Conservation (phyloP, 2,113 vertebrate species). For the Ciconia maguari region DNA sequence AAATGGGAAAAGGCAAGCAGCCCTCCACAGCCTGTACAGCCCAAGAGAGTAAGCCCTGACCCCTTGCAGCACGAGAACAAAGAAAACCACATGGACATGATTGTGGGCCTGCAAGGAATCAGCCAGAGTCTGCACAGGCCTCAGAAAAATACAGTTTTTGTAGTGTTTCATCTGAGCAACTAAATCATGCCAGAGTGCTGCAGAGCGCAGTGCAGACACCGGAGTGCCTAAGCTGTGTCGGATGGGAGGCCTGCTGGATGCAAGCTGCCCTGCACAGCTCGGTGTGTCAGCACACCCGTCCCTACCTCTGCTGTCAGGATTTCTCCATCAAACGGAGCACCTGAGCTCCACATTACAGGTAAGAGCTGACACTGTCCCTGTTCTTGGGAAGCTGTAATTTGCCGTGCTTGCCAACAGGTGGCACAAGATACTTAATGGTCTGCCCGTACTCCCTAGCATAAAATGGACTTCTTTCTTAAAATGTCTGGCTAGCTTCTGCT, state of each 20-base stretch:
- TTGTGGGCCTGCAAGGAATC: neutral
- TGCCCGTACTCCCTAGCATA: neutral
- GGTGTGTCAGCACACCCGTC: neutral
- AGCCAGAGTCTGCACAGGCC: neutral
- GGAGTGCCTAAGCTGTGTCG: no score
- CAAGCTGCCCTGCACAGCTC: neutral
- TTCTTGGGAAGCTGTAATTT: neutral
- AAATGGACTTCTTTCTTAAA: neutral
- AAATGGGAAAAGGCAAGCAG: neutral
- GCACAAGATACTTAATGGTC: neutral
- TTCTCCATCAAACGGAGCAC: neutral
- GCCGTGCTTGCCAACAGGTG: neutral
- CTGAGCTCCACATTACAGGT: neutral
- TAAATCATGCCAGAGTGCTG: rapidly evolving
- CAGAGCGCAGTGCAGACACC: neutral
- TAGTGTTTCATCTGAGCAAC: neutral
- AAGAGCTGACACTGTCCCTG: rapidly evolving
- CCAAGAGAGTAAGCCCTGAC: neutral
- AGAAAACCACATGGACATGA: neutral
- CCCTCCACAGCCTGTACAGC: neutral
- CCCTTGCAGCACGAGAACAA: neutral
- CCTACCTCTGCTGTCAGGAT: no score
- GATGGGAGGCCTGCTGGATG: neutral
- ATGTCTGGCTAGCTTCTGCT: neutral
- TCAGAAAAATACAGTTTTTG: neutral